These are phyloP conservation scores for Cabera pusaria DNA, from an alignment of 2,888 invertebrate species.

Conservation along the genomic window DNA sequence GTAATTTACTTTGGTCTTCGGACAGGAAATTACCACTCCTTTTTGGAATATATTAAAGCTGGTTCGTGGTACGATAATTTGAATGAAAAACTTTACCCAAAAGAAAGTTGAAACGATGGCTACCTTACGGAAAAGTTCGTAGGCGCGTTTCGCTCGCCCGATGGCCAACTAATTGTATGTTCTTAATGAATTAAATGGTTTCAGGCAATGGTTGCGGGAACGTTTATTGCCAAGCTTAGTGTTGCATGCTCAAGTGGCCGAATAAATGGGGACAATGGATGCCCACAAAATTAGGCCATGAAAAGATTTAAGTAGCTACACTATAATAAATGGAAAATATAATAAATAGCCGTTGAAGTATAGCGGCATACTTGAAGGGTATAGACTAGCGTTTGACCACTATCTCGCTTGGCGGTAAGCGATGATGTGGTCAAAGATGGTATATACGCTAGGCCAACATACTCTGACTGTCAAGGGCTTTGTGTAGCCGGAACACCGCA, in stretches of 20 bases:
- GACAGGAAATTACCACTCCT: conserved; percentile 32
- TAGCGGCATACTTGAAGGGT: no score
- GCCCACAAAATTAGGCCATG: no score
- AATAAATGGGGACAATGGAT: conserved; percentile 16
- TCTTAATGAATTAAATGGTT: conserved; percentile 56
- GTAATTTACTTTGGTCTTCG: conserved; percentile 28
- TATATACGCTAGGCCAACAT: no score
- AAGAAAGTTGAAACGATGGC: conserved; percentile 33
- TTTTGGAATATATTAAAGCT: conserved; percentile 26
- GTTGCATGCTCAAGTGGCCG: conserved; percentile 17
- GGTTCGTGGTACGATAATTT: conserved; percentile 28
- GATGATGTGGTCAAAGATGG: no score
- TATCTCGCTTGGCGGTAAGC: no score
- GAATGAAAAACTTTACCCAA: conserved; percentile 28
- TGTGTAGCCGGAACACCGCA: no score
- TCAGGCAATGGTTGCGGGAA: conserved; percentile 32
- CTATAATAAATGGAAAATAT: no score
- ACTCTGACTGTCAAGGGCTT: no score
- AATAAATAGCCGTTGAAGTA: no score
- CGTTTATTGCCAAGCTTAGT: conserved; percentile 18
- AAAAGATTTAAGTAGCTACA: no score
- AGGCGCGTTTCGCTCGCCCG: conserved; percentile 38
- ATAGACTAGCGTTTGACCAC: no score
- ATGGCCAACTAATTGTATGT: conserved; percentile 48
- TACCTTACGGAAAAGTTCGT: conserved; percentile 34